These are phyloP conservation scores for Aramus guarauna DNA, from an alignment of 2,113 vertebrate species.

Conservation along the genomic window DNA sequence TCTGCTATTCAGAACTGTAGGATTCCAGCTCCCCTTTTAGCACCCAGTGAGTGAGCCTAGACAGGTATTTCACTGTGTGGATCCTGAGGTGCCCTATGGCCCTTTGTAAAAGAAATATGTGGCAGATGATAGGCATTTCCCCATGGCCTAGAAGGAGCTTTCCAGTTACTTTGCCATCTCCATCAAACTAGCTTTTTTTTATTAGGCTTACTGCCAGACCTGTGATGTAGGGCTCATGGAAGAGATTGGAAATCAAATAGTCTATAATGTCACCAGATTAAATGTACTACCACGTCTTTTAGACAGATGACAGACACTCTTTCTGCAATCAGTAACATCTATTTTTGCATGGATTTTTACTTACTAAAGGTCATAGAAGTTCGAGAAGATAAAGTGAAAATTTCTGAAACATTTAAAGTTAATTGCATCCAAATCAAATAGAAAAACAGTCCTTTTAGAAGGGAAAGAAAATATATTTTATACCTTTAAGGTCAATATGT, in stretches of 20 bases:
- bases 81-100: not conserved
- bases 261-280: not conserved
- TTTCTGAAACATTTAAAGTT: not conserved
- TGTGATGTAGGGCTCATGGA: not conserved
- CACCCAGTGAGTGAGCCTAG: not conserved
- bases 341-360: not conserved
- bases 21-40: not conserved
- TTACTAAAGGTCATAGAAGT: not conserved
- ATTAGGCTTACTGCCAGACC: not conserved
- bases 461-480: not conserved
- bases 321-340: not conserved
- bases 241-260: not conserved
- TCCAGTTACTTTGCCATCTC: not conserved
- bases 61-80: not conserved
- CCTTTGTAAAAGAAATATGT: not conserved
- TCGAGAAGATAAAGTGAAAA: not conserved
- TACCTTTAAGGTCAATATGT: not conserved
- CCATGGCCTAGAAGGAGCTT: not conserved
- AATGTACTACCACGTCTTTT: not conserved
- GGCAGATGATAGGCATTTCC: not conserved
- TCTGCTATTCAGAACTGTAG: not conserved
- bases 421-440: not conserved
- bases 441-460: not conserved
- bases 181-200: not conserved
- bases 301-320: not conserved